Base-by-base conservation (phyloP, 1,140 invertebrate genomes). In the Heliconius nattereri region DNA sequence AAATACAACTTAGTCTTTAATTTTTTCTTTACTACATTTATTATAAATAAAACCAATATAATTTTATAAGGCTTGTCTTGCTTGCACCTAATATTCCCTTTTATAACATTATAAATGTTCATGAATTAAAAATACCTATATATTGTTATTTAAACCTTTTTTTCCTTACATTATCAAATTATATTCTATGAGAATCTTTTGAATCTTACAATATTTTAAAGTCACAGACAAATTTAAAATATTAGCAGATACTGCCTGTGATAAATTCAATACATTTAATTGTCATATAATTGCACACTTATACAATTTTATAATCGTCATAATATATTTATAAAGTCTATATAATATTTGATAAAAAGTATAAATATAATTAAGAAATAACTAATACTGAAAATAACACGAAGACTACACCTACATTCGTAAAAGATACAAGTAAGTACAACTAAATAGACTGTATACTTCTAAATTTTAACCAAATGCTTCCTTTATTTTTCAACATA, bases 401-500 rank as follows among this genome's bases (percentile, higher is more conserved):
- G 60, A 66, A 11, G 35, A 26, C 32, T 72, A 20, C 35, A 37
- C 13, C 70, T 71, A 71, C 19, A 35, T 71, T 71, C 16, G 29
- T 35, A n/a, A 71, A 71, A 71, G 32, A 19, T 11, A 60, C 52
- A 57, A 26, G 11, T 57, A 57, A 26, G 11, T 57, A 8, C 7
- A 32, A 37, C 35, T 37, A 71, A 35, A 2, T 2, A 72, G 19
- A 71, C 37, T 80, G 45, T 26, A 75, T 37, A 23, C 54, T 72
- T 60, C 74, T 89, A 84, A 93, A 92, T 76, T 81, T 85, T n/a
- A 94, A 84, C 87, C 89, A 93, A 80, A 94, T 93, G 52, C 91
- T 87, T 23, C 91, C 93, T 81, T 92, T 92, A 83, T 93, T 94
- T 81, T 94, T 94, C 13, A 94, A 85, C 91, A 94, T 92, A 2